Base-by-base conservation (phyloP, 1,140 invertebrate species). In the Cydia amplana region DNA sequence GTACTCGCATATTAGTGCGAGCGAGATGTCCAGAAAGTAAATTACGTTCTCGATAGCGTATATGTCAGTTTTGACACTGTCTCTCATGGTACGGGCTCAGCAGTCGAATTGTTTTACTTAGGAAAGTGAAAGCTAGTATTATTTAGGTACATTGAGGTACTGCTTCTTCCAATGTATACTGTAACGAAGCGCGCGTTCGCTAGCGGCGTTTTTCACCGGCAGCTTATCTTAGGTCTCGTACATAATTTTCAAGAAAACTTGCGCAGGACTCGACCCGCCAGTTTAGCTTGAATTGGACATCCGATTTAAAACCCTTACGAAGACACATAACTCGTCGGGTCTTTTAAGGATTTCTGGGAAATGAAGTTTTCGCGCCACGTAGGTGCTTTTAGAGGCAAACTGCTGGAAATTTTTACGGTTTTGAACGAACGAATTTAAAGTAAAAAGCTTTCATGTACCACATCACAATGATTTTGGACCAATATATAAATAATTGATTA, bases 221-320 rank as follows among this genome's bases (percentile, higher is more conserved):
- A 70, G 28, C 32, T 70, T 70, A 70, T 70, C 65, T 40, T 65
- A 64, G 23, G 25, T 67, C 28, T 32, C 64, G 28, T 67, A 67
- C 64, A 67, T 67, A 67, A 67, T 67, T 67, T 32, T 14, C 25
- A 67, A 67, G 60, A 64, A 67, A 67, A 32, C 23, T 67, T 67
- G 64, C 14, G 32, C 65, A 70, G n/a, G 16, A 9, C 28, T 18
- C 28, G 28, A 70, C 32, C 65, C 16, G 65, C 16, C 65, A 70
- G 65, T 43, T 70, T 70, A 70, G 18, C 28, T n/a, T 40, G 65
- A 70, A 70, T 36, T 18, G 65, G 32, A 70, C 65, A 36, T 70
- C 65, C 65, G 65, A 70, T 70, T 70, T 70, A 70, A 70, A 70
- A 40, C 36, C 32, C 32, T 40, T 23, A 70, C 28, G 10, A 43